Evolutionary conservation across 2,888 invertebrate species (phyloP).

Genomic region (Drosophila colorata): DNA sequence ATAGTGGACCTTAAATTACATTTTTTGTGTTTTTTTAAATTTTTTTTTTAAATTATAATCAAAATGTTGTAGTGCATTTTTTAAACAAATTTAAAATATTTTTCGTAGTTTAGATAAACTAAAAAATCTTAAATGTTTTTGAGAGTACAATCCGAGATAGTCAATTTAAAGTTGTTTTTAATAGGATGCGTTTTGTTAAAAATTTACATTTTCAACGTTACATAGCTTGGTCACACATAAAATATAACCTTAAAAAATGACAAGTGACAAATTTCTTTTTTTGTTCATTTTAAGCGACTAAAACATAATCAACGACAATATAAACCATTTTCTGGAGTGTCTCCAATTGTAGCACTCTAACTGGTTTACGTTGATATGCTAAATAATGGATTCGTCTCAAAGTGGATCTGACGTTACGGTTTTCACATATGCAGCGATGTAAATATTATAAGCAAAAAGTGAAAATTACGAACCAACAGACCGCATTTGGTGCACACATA

Average conservation of each 20-base stretch:
- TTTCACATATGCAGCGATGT: conserved; percentile 56
- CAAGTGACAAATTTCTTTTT: conserved; percentile 81
- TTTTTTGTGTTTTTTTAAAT: too few relatives aligned
- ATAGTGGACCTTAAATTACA: not conserved
- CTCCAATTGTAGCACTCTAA: conserved; percentile 4
- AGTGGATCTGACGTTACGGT: conserved; percentile 22
- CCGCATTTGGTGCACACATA: conserved; percentile 44
- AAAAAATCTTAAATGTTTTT: not conserved
- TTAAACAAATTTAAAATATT: not conserved
- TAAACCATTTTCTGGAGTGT: conserved; percentile 38
- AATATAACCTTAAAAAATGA: conserved; percentile 79
- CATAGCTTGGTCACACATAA: conserved; percentile 62
- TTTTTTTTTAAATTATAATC: not conserved
- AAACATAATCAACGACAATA: conserved; percentile 46
- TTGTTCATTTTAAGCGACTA: conserved; percentile 66
- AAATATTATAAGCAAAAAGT: conserved; percentile 68
- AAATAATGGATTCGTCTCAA: conserved; percentile 32
- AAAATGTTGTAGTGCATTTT: not conserved
- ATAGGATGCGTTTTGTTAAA: not conserved
- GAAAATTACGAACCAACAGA: conserved; percentile 48
- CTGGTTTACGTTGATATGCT: conserved; percentile 4
- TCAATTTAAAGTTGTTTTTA: not conserved
- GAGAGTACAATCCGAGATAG: not conserved
- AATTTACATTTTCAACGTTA: conserved; percentile 42
- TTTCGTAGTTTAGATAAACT: not conserved